Evolutionary conservation across 1,140 invertebrate species (phyloP).

Genomic region (Grapholita molesta): DNA sequence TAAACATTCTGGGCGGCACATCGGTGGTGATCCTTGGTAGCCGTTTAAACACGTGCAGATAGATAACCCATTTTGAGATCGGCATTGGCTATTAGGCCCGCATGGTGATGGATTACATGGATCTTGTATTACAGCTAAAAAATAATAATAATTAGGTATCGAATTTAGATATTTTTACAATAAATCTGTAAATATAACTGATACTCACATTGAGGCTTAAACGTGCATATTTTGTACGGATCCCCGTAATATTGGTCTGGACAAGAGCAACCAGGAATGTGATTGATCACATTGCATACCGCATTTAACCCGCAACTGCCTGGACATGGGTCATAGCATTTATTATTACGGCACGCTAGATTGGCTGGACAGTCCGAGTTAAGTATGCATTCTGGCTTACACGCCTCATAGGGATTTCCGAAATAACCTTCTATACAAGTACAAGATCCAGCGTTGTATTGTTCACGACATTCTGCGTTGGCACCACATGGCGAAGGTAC

Average conservation of each 20-base stretch:
- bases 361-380: conserved; percentile 79
- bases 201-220: conserved; percentile 78
- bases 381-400: conserved; percentile 80
- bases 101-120: conserved; percentile 76
- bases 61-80: conserved; percentile 61
- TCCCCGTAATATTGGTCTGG: conserved; percentile 87
- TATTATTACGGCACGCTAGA: conserved; percentile 78
- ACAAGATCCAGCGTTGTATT: conserved; percentile 82
- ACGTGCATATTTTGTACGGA: conserved; percentile 80
- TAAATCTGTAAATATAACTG: conserved; percentile 9
- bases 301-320: conserved; percentile 84
- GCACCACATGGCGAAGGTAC: conserved; percentile 86
- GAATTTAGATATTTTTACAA: conserved; percentile 3
- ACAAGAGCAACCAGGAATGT: conserved; percentile 86
- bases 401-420: conserved; percentile 87
- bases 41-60: conserved; percentile 82
- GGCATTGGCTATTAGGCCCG: conserved; percentile 83
- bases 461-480: conserved; percentile 83
- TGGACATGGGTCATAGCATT: conserved; percentile 80
- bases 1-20: conserved; percentile 83
- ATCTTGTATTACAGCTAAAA: conserved; percentile 52
- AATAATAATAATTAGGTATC: conserved; percentile 18
- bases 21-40: conserved; percentile 82
- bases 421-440: conserved; percentile 86
- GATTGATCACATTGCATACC: conserved; percentile 82